These are phyloP conservation scores for Bolborhynchus lineola DNA, from an alignment of 2,113 vertebrate genomes.

Conservation along the genomic window DNA sequence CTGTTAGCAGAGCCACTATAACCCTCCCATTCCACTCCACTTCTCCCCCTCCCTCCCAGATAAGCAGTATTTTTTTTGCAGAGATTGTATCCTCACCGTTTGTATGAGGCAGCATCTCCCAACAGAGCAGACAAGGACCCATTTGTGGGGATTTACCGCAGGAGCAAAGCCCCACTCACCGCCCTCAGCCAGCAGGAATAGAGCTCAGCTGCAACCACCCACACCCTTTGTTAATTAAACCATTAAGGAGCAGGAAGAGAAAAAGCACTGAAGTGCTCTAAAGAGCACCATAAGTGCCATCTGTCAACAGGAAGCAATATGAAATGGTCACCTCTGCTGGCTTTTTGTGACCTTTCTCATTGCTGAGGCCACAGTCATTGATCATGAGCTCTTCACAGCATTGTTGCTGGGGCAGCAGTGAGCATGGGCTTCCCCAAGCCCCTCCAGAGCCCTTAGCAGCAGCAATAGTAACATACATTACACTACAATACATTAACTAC, in stretches of 20 bases:
- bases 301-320: fast-evolving
- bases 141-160: fast-evolving
- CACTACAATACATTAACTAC: background rate
- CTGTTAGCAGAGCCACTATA: background rate
- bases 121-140: fast-evolving
- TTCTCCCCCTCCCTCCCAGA: fast-evolving
- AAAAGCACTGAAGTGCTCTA: background rate
- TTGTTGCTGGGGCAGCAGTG: background rate
- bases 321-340: background rate
- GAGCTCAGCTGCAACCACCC: background rate
- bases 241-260: background rate
- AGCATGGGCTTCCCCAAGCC: background rate
- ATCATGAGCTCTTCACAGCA: fast-evolving
- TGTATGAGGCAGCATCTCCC: too few species aligned
- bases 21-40: background rate
- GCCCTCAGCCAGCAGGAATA: background rate
- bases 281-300: fast-evolving
- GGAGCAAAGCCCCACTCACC: background rate
- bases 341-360: background rate
- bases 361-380: fast-evolving
- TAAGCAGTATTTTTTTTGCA: fast-evolving
- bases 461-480: background rate
- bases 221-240: background rate
- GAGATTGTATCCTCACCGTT: background rate
- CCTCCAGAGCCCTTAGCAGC: background rate